phyloP scores from a whole-genome alignment of 2,797 vertebrate genomes.

The Okamejei kenojei region DNA sequence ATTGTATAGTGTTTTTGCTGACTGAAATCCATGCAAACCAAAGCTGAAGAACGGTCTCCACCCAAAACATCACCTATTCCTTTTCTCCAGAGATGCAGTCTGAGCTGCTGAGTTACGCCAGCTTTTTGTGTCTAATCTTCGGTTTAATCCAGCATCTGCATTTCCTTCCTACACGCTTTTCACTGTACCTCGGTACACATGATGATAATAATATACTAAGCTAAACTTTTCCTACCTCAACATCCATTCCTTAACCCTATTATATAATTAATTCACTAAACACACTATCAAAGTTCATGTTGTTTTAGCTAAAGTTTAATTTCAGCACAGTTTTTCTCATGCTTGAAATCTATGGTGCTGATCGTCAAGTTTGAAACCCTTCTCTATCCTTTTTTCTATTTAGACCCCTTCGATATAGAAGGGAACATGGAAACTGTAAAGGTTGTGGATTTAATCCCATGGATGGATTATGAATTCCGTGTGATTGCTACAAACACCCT shows the following conservation, averaged over 20 bases:
- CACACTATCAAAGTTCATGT: background rate
- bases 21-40: too few relatives aligned
- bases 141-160: too few relatives aligned
- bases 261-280: background rate
- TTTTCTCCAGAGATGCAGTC: too few relatives aligned
- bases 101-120: too few relatives aligned
- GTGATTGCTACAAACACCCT: constrained; percentile 86
- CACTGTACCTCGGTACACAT: too few relatives aligned
- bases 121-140: too few relatives aligned
- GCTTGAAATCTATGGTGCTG: background rate
- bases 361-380: background rate
- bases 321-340: background rate
- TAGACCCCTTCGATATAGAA: constrained; percentile 79
- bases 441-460: constrained; percentile 79
- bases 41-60: too few relatives aligned
- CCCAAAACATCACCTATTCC: too few relatives aligned
- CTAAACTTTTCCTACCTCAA: background rate
- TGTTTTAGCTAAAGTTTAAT: background rate
- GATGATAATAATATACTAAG: too few relatives aligned
- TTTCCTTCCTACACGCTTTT: too few relatives aligned
- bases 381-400: constrained; percentile 39
- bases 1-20: too few relatives aligned
- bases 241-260: background rate
- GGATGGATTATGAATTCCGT: constrained; percentile 93
- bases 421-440: constrained; percentile 80